A percentile compares a stretch with the other conserved stretches of the same genome.
Conservation (phyloP, 2,888 invertebrate species). For the Ectemnius cavifrons region DNA sequence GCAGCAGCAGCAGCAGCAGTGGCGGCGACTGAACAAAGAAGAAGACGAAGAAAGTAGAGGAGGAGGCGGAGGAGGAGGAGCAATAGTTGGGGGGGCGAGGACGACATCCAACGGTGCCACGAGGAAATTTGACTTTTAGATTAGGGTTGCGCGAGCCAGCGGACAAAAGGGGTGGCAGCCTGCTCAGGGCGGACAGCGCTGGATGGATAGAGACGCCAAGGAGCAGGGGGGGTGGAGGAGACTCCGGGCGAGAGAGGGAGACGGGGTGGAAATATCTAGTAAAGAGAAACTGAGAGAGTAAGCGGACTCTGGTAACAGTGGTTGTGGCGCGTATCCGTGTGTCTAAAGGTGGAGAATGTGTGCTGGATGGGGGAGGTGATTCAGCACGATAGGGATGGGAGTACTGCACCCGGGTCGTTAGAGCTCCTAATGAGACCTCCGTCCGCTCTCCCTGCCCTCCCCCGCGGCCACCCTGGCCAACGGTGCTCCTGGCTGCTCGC, state of each 20-base stretch:
- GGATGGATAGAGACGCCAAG: constrained; percentile 37
- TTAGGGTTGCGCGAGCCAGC: constrained; percentile 66
- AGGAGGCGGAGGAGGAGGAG: constrained; percentile 12
- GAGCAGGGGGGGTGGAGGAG: constrained; percentile 25
- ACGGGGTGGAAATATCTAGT: constrained; percentile 17
- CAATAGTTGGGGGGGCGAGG: constrained; percentile 32
- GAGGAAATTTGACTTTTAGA: constrained; percentile 75
- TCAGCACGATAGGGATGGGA: constrained; percentile 67
- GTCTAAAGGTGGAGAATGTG: constrained; percentile 48
- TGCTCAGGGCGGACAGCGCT: no score
- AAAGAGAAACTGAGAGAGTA: constrained; percentile 47
- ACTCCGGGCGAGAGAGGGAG: constrained; percentile 15
- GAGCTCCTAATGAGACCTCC: constrained; percentile 76
- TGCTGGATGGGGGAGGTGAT: constrained; percentile 64
- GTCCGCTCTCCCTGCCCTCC: constrained; percentile 29
- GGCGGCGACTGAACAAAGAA: constrained; percentile 2
- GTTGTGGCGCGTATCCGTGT: constrained; percentile 52
- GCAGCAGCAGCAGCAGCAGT: constrained; percentile 3
- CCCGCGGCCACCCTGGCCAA: constrained; percentile 8
- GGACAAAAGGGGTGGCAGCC: constrained; percentile 42
- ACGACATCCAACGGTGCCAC: constrained; percentile 63
- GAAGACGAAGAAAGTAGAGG: constrained; percentile 3
- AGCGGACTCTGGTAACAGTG: constrained; percentile 48
- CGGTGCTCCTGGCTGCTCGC: constrained; percentile 35
- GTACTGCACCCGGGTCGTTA: constrained; percentile 76